Base-by-base conservation (phyloP, 2,113 vertebrate species). In the Salvator merianae region DNA sequence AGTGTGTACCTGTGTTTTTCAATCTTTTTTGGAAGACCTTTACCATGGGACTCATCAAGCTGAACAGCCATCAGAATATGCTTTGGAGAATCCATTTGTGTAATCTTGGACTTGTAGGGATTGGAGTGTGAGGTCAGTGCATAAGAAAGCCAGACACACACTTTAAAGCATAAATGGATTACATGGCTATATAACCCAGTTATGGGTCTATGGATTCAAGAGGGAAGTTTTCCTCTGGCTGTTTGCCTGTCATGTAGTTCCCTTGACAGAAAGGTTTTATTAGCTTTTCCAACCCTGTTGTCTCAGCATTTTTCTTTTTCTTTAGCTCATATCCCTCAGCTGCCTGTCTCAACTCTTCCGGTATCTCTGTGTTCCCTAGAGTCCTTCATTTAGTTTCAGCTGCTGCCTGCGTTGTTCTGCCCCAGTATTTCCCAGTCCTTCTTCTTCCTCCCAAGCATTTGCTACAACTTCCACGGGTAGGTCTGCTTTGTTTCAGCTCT, bases 81-180 rank as follows among this genome's bases (percentile, higher is more conserved):
- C 89, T 93, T 93, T 24, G 79, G 92, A 88, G 92, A 88, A 94
- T 86, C 71, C 1, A 59, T 88, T 89, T 88, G 81, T 86, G 88
- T 88, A 65, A 72, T 90, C 89, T 85, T 82, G 79, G 88, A 83
- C 78, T 88, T 93, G 89, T 85, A 88, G 82, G 83, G 91, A 89
- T 87, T 93, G 84, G 83, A 66, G 24, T 47, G 71, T 26, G 73
- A 88, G 88, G 86, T 88, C 1, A 85, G 72, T n/a, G 79, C 47
- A 84, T 91, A 89, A 92, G 93, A 88, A 62, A 94, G 91, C 93
- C 91, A 86, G 70, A 75, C 82, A 87, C 86, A 87, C 91, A 91
- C 90, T 91, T 91, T 77, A 90, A 93, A 88, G 92, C 86, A 92
- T 95, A 95, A 94, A 91, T 93, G 91, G 95, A 95, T 96, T 93